These are phyloP conservation scores for Mimas tiliae DNA, from an alignment of 2,888 invertebrate genomes.

Conservation along the genomic window DNA sequence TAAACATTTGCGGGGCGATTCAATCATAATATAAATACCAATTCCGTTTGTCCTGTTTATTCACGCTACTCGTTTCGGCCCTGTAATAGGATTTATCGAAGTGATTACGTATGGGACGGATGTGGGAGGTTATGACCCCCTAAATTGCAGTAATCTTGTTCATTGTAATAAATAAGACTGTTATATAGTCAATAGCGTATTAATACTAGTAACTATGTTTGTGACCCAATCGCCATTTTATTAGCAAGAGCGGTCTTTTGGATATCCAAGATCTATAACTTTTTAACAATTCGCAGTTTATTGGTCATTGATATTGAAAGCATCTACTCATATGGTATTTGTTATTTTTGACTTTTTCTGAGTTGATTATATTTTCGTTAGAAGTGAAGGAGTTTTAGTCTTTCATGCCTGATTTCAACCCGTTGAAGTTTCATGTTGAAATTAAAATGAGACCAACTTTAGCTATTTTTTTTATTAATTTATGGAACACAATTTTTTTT, in stretches of 20 bases:
- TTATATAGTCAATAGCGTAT: not conserved
- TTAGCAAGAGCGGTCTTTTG: not conserved
- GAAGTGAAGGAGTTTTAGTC: too few species aligned
- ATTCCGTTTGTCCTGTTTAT: constrained; percentile 8
- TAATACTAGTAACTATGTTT: not conserved
- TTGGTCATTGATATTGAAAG: too few species aligned
- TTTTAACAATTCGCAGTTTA: too few species aligned
- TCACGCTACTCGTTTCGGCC: constrained; percentile 2
- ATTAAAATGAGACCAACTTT: too few species aligned
- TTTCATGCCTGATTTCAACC: too few species aligned
- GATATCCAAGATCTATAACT: not conserved
- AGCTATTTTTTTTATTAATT: too few species aligned
- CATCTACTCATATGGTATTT: too few species aligned
- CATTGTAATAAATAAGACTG: not conserved
- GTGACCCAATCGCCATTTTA: not conserved
- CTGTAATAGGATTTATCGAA: not conserved
- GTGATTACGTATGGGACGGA: not conserved
- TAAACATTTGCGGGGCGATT: not conserved
- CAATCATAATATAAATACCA: constrained; percentile 10
- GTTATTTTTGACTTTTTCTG: too few species aligned
- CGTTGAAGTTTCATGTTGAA: too few species aligned
- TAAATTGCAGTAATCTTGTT: not conserved
- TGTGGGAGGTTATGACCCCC: constrained; percentile 3
- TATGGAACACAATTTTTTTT: too few species aligned
- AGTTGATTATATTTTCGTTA: too few species aligned